These are phyloP conservation scores for Mus spretus DNA, from an alignment of 2,797 vertebrate species.

Conservation along the genomic window DNA sequence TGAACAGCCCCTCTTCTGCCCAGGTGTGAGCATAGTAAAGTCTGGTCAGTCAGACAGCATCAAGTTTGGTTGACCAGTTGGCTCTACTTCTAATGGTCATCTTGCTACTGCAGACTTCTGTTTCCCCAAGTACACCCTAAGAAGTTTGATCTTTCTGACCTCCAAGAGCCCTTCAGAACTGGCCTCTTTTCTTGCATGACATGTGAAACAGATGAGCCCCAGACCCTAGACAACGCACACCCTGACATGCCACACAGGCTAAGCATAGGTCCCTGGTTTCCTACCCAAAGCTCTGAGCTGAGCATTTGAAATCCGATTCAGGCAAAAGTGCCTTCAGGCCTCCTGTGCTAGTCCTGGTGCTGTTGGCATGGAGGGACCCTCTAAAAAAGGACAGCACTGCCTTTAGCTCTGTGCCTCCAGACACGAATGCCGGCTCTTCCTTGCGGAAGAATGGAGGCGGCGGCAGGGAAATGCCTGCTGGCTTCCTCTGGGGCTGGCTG, in stretches of 20 bases:
- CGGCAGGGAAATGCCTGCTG: not conserved
- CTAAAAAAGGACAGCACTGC: too few relatives aligned
- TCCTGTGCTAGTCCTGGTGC: fast-evolving
- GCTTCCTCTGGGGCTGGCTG: not conserved
- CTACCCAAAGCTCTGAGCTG: not conserved
- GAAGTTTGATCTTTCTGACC: not conserved
- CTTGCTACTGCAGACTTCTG: fast-evolving
- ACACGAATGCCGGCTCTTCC: not conserved
- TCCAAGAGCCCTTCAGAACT: not conserved
- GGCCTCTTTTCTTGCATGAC: not conserved
- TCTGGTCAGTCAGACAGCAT: not conserved
- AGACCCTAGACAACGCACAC: not conserved
- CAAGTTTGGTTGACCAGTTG: not conserved
- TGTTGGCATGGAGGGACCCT: not conserved
- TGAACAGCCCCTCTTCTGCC: fast-evolving
- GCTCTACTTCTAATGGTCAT: not conserved
- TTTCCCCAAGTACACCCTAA: not conserved
- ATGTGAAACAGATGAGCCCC: not conserved
- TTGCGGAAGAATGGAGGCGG: not conserved
- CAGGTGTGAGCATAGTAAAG: too few relatives aligned
- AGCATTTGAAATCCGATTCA: not conserved
- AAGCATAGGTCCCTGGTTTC: not conserved
- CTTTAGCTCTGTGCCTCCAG: not conserved
- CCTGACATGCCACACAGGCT: fast-evolving
- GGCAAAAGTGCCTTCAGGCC: not conserved